phyloP scores from a whole-genome alignment of 2,888 invertebrate genomes.

The Melanotus villosus region DNA sequence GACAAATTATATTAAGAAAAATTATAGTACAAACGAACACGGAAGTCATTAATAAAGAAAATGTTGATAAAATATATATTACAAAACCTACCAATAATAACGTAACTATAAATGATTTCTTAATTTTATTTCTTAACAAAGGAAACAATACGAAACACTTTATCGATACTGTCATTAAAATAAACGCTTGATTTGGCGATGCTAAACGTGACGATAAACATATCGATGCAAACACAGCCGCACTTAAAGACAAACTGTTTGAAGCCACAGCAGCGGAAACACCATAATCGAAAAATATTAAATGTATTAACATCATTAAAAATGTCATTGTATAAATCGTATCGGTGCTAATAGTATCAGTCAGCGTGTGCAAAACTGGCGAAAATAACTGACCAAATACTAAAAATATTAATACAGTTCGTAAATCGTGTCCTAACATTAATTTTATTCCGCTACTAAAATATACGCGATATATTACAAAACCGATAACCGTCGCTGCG shows the following conservation, averaged over 20 bases:
- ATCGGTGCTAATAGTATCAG: constrained; percentile 97
- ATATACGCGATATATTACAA: constrained; percentile 72
- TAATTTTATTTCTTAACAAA: constrained; percentile 77
- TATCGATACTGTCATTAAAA: constrained; percentile 90
- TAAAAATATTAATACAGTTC: constrained; percentile 86
- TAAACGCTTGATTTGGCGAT: constrained; percentile 89
- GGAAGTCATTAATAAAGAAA: constrained; percentile 73
- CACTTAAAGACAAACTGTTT: constrained; percentile 92
- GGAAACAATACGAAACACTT: constrained; percentile 93
- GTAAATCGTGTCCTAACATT: constrained; percentile 74
- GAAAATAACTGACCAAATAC: constrained; percentile 91
- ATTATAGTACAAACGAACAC: constrained; percentile 75
- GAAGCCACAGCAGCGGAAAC: constrained; percentile 90
- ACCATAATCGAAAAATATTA: constrained; percentile 95
- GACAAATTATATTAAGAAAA: constrained; percentile 81
- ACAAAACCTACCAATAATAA: constrained; percentile 72
- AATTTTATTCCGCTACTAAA: constrained; percentile 52
- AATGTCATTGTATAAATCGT: constrained; percentile 96
- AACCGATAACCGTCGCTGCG: constrained; percentile 74
- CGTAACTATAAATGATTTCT: constrained; percentile 71
- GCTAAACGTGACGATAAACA: constrained; percentile 94
- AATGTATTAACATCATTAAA: constrained; percentile 88
- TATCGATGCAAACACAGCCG: constrained; percentile 94
- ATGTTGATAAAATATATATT: constrained; percentile 70
- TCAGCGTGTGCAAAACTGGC: constrained; percentile 93